Evolutionary conservation across 2,888 invertebrate genomes (phyloP), one percentile per base, ranked within the genome.

Genomic region (Lathronympha strigana): DNA sequence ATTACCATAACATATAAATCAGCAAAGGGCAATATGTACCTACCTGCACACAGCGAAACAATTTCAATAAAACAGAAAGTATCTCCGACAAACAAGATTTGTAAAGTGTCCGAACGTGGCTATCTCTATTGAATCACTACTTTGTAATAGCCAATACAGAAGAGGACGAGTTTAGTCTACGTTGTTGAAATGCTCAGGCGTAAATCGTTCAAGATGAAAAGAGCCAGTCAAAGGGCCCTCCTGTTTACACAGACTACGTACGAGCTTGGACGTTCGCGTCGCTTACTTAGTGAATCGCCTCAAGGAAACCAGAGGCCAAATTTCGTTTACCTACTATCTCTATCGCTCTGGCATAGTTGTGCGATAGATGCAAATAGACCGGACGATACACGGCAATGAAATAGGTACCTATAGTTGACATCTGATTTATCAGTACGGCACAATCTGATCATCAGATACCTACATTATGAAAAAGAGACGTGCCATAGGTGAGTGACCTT

Each of bases 121-220:
- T 9, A 45, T 43, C 19, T 57, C 43, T 21, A 57, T 47, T 47
- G 47, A 47, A 47, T 58, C 36, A 40, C 31, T 50, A 17, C 58
- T 50, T 50, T 71, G 73, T 76, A 80, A 78, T 76, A 72, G 72
- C 72, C 72, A 74, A 78, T 71, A 75, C 71, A 68, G 68, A 71
- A 71, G 76, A 73, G 71, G 71, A 74, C 77, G 75, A 76, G 75
- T 79, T 76, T 77, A 76, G 79, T 75, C 75, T 72, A 73, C 70
- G 73, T 71, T 75, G 77, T 77, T 78, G 78, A 77, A 76, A 80
- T 76, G 75, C 76, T 74, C 75, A 75, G 74, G 74, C 75, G 79
- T 78, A 78, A 78, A 84, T 77, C 77, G 77, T 73, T 75, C 68
- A 73, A 77, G 78, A 83, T 80, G 76, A 79, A 81, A 80, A 76